Percentiles rank a stretch among this genome's conserved stretches.
phyloP scores from a whole-genome alignment of 23 tunicate species.

The Oikopleura vanhoeffeni region DNA sequence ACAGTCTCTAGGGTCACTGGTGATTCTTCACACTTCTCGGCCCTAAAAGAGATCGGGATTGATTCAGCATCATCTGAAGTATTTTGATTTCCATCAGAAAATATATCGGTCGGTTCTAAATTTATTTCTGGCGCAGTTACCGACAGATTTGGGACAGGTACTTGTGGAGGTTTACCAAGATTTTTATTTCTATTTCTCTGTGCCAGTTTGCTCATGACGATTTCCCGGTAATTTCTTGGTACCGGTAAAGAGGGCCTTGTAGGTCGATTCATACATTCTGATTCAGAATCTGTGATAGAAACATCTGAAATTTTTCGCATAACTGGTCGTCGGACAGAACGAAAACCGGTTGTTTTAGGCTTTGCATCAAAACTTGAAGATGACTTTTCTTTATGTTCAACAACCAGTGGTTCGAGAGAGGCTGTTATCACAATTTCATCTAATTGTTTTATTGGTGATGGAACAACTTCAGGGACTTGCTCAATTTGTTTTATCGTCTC shows the following conservation, averaged over 20 bases:
- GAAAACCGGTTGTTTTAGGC: neutral
- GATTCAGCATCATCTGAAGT: constrained; percentile 3
- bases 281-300: neutral
- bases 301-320: neutral
- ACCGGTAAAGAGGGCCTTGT: neutral
- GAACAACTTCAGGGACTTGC: too few relatives aligned
- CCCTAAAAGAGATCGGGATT: neutral
- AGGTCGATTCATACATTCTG: neutral
- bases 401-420: too few relatives aligned
- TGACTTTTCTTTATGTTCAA: too few relatives aligned
- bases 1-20: neutral
- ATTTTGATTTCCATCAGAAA: neutral
- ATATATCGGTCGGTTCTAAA: neutral
- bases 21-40: neutral
- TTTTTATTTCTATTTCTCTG: neutral
- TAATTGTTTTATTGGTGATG: too few relatives aligned
- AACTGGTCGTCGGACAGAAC: neutral
- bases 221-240: neutral
- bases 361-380: neutral
- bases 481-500: too few relatives aligned
- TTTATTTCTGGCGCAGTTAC: neutral
- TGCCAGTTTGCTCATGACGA: constrained; percentile 1
- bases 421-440: too few relatives aligned
- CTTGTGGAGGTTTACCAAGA: neutral
- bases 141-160: neutral